These are phyloP conservation scores for Salvator merianae DNA, from an alignment of 2,113 vertebrate genomes.

Conservation along the genomic window DNA sequence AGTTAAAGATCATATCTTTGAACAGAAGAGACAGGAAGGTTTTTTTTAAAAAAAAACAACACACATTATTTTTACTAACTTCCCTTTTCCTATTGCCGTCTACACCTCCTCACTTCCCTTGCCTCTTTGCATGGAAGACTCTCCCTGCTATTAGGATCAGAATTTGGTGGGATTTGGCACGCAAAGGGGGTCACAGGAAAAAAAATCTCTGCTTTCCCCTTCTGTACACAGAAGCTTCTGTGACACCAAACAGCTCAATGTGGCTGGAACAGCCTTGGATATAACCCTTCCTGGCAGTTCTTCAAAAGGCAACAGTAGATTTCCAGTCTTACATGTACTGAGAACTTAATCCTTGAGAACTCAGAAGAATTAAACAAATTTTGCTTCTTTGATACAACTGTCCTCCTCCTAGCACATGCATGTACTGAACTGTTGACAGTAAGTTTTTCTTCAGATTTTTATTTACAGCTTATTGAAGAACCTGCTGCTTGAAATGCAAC, in stretches of 20 bases:
- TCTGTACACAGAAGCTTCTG: background rate
- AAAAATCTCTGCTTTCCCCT: background rate
- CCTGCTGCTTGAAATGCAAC: conserved; percentile 25
- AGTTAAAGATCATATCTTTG: background rate
- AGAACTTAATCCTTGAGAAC: conserved; percentile 41
- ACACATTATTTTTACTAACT: background rate
- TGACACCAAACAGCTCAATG: too few species aligned
- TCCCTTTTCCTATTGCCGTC: background rate
- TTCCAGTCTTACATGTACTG: conserved; percentile 18
- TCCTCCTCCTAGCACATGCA: background rate
- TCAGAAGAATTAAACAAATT: conserved; percentile 27
- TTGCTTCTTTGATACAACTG: accelerated
- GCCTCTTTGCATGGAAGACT: background rate
- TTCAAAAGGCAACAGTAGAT: conserved; percentile 28
- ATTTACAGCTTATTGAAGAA: conserved; percentile 30
- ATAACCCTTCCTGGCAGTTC: background rate
- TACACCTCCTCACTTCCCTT: background rate
- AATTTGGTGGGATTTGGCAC: background rate
- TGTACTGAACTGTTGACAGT: background rate
- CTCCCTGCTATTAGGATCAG: background rate
- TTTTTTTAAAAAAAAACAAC: too few species aligned
- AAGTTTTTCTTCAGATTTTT: conserved; percentile 29
- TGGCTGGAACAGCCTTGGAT: background rate
- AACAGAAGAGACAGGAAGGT: background rate
- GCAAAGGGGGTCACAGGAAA: background rate